phyloP scores from a whole-genome alignment of 2,888 invertebrate species.

The Hemaris fuciformis region DNA sequence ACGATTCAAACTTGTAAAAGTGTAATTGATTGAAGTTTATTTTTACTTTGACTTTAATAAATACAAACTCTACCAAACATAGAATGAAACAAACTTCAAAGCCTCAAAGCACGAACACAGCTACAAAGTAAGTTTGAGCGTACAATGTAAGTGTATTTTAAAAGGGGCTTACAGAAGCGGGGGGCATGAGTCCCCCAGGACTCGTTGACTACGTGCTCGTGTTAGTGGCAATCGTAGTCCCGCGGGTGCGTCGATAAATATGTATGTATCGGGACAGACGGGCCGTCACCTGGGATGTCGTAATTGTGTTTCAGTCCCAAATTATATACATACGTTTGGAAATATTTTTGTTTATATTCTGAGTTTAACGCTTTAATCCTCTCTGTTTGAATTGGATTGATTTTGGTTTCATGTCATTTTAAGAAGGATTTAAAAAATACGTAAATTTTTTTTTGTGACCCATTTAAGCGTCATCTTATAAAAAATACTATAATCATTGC shows the following conservation, averaged over 20 bases:
- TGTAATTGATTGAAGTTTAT: too few relatives aligned
- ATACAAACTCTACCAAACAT: too few relatives aligned
- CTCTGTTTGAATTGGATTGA: not conserved
- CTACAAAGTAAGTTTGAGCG: not conserved
- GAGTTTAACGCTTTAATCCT: not conserved
- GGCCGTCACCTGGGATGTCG: constrained; percentile 53
- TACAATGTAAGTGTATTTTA: not conserved
- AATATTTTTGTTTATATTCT: constrained; percentile 24
- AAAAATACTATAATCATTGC: too few relatives aligned
- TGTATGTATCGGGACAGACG: constrained; percentile 51
- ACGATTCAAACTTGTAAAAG: too few relatives aligned
- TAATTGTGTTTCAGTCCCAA: constrained; percentile 52
- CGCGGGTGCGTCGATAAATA: constrained; percentile 53
- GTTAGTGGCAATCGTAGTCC: constrained; percentile 35
- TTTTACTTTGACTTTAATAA: too few relatives aligned
- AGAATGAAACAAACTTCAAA: not conserved
- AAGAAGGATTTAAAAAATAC: too few relatives aligned
- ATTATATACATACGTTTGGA: constrained; percentile 47
- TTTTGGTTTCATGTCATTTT: too few relatives aligned
- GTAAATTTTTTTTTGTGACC: too few relatives aligned
- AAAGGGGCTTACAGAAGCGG: not conserved
- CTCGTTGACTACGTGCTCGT: constrained; percentile 15
- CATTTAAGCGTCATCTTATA: too few relatives aligned
- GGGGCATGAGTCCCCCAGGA: not conserved
- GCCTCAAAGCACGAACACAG: not conserved